Percentiles rank a stretch among this genome's conserved stretches.
These are phyloP conservation scores for Leptocoma aspasia DNA, from an alignment of 2,113 vertebrate species.

Conservation along the genomic window DNA sequence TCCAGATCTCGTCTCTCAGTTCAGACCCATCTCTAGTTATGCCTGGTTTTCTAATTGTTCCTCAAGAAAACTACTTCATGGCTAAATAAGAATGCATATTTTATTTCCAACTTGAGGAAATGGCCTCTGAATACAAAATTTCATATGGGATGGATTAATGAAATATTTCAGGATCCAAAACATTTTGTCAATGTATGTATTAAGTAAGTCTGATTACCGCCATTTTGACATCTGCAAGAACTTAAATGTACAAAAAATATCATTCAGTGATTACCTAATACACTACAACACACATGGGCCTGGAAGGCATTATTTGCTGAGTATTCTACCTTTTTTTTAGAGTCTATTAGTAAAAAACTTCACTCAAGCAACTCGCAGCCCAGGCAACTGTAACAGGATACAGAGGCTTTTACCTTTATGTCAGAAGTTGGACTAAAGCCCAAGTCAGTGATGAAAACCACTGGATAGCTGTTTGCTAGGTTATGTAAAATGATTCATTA, in stretches of 20 bases:
- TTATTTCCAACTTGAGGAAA: neutral
- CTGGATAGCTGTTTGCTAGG: neutral
- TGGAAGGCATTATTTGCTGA: neutral
- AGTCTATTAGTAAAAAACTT: neutral
- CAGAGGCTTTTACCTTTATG: neutral
- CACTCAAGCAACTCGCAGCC: neutral
- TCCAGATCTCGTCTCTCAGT: neutral
- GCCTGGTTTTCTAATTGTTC: neutral
- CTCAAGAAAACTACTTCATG: neutral
- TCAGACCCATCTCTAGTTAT: neutral
- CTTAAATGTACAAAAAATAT: neutral
- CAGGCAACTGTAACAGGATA: neutral
- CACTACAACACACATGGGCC: neutral
- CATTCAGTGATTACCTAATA: neutral
- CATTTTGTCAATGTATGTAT: neutral
- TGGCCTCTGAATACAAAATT: neutral
- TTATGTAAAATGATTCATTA: constrained; percentile 35
- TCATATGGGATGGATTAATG: neutral
- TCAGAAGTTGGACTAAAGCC: neutral
- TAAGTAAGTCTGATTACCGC: neutral
- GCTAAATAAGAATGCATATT: neutral
- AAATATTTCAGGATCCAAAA: neutral
- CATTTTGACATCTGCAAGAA: neutral
- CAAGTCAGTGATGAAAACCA: constrained; percentile 11
- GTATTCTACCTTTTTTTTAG: neutral